phyloP scores from a whole-genome alignment of 2,797 vertebrate genomes.

The Cossypha niveicapilla region DNA sequence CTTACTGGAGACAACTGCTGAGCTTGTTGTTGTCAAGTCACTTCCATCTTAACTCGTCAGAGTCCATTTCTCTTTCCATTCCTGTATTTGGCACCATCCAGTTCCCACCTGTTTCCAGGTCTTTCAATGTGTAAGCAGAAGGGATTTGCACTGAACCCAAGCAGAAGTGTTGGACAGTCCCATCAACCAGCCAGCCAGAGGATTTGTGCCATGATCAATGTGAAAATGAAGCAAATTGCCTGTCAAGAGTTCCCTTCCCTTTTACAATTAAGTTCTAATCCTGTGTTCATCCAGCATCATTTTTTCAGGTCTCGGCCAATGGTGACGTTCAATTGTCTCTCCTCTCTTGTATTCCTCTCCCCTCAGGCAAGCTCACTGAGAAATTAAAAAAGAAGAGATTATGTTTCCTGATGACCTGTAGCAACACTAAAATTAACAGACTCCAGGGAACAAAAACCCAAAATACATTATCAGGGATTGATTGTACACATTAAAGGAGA shows the following conservation, averaged over 20 bases:
- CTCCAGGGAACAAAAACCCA: slow-evolving; percentile 39
- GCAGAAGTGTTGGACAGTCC: neutral
- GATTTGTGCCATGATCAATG: slow-evolving; percentile 74
- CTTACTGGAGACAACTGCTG: slow-evolving; percentile 71
- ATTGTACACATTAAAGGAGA: slow-evolving; percentile 61
- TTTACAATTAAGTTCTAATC: slow-evolving; percentile 62
- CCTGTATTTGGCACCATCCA: slow-evolving; percentile 54
- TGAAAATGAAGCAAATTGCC: slow-evolving; percentile 10
- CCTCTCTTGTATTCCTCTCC: slow-evolving; percentile 43
- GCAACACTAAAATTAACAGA: slow-evolving; percentile 63
- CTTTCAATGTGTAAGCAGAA: neutral
- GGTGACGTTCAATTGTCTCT: slow-evolving; percentile 33
- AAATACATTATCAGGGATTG: slow-evolving; percentile 46
- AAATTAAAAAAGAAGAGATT: slow-evolving; percentile 77
- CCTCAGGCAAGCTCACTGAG: slow-evolving; percentile 69
- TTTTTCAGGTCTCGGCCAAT: slow-evolving; percentile 43
- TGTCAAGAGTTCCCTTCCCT: slow-evolving; percentile 7
- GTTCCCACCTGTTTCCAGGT: slow-evolving; percentile 50
- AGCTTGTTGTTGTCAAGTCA: slow-evolving; percentile 79
- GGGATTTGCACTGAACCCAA: neutral
- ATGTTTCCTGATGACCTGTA: slow-evolving; percentile 67
- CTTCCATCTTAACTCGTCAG: slow-evolving; percentile 85
- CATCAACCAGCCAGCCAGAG: slow-evolving; percentile 83
- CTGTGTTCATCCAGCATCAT: slow-evolving; percentile 61
- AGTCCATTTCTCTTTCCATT: slow-evolving; percentile 77